Base-by-base conservation (phyloP, 2,888 invertebrate species). In the Drosophila formosana region DNA sequence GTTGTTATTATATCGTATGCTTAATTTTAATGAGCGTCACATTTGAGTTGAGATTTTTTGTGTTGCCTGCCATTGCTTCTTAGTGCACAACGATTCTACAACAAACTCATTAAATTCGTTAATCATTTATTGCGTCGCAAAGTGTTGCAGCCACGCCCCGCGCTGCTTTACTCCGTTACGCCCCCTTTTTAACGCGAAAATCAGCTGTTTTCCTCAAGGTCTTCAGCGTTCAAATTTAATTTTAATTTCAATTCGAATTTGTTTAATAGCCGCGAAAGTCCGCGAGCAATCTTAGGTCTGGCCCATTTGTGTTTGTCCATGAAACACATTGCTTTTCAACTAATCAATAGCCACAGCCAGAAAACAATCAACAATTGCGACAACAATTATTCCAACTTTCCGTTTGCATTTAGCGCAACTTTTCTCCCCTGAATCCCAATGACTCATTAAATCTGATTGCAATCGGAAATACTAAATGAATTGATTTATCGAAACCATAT, bases 81-180 rank as follows among this genome's bases (percentile, higher is more conserved):
- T 73, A 66, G 60, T 78, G 82, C 76, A 74, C 67, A 74, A 72
- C 68, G 75, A 83, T 85, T 84, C 83, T 84, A 88, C 83, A 88
- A 82, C 83, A 84, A 86, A 78, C 67, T 77, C 89, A 86, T 87
- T 86, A 88, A 88, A 78, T 84, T 79, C 55, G 82, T 84, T 85
- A 85, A 85, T 86, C 84, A 81, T 76, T 81, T 80, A 69, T 79
- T 80, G 80, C 81, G 82, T 74, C 78, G 78, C 83, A 78, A 78
- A 73, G 60, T 78, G 83, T 55, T 82, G 80, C 82, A 73, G 78
- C 65, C 73, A 66, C 64, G 68, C 68, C 79, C 75, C 68, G 50
- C 37, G 39, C 61, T 26, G 18, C 57, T 32, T 67, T 69, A 23
- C 37, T 50, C 39, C 13, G 39, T 5, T 13, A 63, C 41, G 56